Evolutionary conservation across 2,113 vertebrate genomes (phyloP), one percentile per base, ranked within the genome.

Genomic region (Tragelaphus scriptus): DNA sequence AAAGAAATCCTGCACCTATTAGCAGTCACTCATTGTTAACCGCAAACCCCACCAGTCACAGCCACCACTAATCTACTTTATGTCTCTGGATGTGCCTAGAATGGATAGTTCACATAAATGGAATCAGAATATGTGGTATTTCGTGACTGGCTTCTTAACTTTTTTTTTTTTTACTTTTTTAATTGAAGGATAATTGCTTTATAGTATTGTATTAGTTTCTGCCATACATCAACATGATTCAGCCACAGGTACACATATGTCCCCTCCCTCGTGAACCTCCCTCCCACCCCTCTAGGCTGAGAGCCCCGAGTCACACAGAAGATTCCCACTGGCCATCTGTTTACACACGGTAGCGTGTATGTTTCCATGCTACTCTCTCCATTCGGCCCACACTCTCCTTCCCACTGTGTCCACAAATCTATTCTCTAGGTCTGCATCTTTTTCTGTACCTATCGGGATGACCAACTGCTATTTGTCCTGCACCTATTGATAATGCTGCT

Each of bases 271-370:
- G 1, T 0, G 40, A 14, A 3, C 10, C n/a, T 71, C 21, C 40
- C 71, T 77, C 40, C 71, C 71, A 4, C 23, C 23, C 71, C 23
- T 14, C 71, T 3, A 13, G 23, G 71, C 23, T 7, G 71, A 44
- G 71, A 11, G 26, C 71, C 71, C 71, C 7, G 36, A 25, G 23
- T 77, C 36, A 44, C 6, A 13, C 36, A 44, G 36, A 13, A 77
- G 14, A 44, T 14, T 2, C 71, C 40, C 71, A 44, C 40, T 7
- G 40, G 36, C 40, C 9, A 23, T 77, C 71, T 13, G 6, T 25
- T 32, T 1, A 77, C 40, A 26, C 36, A 7, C 0, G 12, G 23
- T 44, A 14, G 5, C 6, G 3, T 26, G 6, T 7, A 5, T 44
- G 71, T 14, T 14, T 44, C 71, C 71, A 4, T 0, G 40, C 6